phyloP scores from a whole-genome alignment of 2,797 vertebrate genomes.

The Melanotaenia maccullochi region DNA sequence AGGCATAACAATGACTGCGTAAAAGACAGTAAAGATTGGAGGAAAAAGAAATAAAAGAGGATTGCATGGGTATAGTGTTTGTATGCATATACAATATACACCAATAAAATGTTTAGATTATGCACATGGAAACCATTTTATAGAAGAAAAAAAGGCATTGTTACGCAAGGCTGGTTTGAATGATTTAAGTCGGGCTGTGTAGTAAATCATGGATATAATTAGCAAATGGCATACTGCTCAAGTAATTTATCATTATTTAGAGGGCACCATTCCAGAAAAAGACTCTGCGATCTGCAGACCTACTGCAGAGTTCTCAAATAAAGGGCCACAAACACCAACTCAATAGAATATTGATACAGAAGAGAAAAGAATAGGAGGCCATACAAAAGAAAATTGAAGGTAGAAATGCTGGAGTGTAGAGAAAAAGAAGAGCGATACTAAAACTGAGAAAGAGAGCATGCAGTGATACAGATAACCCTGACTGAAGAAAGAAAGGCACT shows the following conservation, averaged over 20 bases:
- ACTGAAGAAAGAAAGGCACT: slow-evolving; percentile 70
- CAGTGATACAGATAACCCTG: slow-evolving; percentile 64
- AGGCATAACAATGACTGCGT: slow-evolving; percentile 80
- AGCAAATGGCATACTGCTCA: slow-evolving; percentile 99
- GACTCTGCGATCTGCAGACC: slow-evolving; percentile 98
- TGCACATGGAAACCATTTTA: slow-evolving; percentile 99
- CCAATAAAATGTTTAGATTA: slow-evolving; percentile 97
- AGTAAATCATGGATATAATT: slow-evolving; percentile 99
- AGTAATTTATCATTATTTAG: slow-evolving; percentile 99
- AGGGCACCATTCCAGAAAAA: slow-evolving; percentile 99
- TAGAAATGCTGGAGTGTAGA: slow-evolving; percentile 63
- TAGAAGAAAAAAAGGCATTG: slow-evolving; percentile 94
- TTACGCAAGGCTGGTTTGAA: slow-evolving; percentile 99
- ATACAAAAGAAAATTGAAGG: slow-evolving; percentile 77
- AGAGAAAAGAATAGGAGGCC: slow-evolving; percentile 72
- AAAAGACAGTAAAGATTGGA: slow-evolving; percentile 44
- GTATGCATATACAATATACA: slow-evolving; percentile 69
- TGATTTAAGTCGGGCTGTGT: slow-evolving; percentile 99
- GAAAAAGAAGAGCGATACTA: slow-evolving; percentile 47
- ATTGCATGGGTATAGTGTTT: slow-evolving; percentile 80
- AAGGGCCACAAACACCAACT: slow-evolving; percentile 96
- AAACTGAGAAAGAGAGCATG: slow-evolving; percentile 48
- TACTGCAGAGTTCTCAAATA: slow-evolving; percentile 98
- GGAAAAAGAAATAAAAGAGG: slow-evolving; percentile 82
- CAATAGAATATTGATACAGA: slow-evolving; percentile 95